phyloP scores from a whole-genome alignment of 2,888 invertebrate genomes.

The Caenorhabditis virilis region DNA sequence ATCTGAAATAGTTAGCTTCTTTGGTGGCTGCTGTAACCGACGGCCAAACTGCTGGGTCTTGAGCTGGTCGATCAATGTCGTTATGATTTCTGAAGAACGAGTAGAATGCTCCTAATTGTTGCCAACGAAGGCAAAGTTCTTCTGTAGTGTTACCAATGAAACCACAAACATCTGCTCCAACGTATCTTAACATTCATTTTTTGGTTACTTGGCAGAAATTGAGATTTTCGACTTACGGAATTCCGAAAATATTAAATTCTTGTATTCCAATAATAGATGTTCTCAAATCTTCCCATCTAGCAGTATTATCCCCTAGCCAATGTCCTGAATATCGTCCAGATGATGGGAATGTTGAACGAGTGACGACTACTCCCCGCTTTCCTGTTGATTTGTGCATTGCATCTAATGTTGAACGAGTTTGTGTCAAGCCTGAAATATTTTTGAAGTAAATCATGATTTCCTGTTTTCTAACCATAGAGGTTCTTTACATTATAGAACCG shows the following conservation, averaged over 20 bases:
- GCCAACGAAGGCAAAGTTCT: slow-evolving; percentile 76
- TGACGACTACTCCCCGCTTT: slow-evolving; percentile 69
- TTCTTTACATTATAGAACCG: slow-evolving; percentile 47
- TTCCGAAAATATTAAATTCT: slow-evolving; percentile 54
- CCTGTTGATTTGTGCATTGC: slow-evolving; percentile 65
- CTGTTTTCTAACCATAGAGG: slow-evolving; percentile 75
- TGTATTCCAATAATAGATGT: slow-evolving; percentile 57
- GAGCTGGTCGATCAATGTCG: slow-evolving; percentile 44
- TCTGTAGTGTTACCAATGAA: slow-evolving; percentile 70
- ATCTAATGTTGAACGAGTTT: no score
- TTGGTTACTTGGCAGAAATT: not conserved
- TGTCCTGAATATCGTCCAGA: slow-evolving; percentile 73
- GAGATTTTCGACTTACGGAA: slow-evolving; percentile 37
- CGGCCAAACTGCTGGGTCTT: slow-evolving; percentile 67
- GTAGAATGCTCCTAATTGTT: slow-evolving; percentile 66
- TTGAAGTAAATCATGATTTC: no score
- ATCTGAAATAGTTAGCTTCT: slow-evolving; percentile 63
- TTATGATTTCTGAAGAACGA: slow-evolving; percentile 67
- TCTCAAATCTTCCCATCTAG: slow-evolving; percentile 80
- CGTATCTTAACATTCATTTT: slow-evolving; percentile 41
- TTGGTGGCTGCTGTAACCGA: slow-evolving; percentile 60
- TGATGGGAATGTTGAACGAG: slow-evolving; percentile 69
- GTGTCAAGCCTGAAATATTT: no score
- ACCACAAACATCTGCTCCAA: slow-evolving; percentile 72
- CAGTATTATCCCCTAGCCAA: slow-evolving; percentile 83